Evolutionary conservation across 2,797 vertebrate genomes (phyloP), one percentile per base, ranked within the genome.

Genomic region (Leptoclinus maculatus): DNA sequence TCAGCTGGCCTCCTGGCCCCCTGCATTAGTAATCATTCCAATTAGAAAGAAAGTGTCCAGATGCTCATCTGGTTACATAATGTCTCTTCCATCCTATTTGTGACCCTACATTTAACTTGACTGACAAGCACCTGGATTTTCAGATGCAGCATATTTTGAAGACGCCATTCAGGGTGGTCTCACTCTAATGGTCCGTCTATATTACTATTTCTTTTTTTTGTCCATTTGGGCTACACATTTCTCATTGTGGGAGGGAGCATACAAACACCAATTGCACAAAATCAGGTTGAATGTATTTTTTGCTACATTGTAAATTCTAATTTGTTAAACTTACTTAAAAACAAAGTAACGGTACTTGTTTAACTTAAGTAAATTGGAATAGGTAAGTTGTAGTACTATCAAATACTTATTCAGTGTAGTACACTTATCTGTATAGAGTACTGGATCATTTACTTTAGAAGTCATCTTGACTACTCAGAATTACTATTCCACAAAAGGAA

Each of bases 21-120:
- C 79, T 73, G 82, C 91, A 92, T 90, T 86, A 86, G 89, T 92
- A 89, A 88, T 86, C 71, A 78, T 79, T 83, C 74, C 85, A 88
- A 88, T 92, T 89, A 93, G 62, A 76, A 64, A 80, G 57, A 78
- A 74, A 76, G 74, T 34, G 80, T 67, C 86, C 85, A 86, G 83
- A 86, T 87, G 74, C 76, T 72, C 82, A 76, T 83, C 65, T 58
- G 56, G 60, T 86, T 69, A 79, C 49, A 68, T 70, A 75, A 86
- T 79, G 72, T 68, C 41, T 68, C 60, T 41, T 41, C 63, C 29
- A 27, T 75, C 66, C 51, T 47, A 49, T 66, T 66, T 67, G 32
- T 43, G 66, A 7, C 54, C 34, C 34, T 10, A 23, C 38, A 57
- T 59, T 59, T 47, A 53, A 75, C 47, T 23, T 73, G 60, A 71